Evolutionary conservation across 2,888 invertebrate genomes (phyloP), one percentile per base, ranked within the genome.

Genomic region (Archips xylosteana): DNA sequence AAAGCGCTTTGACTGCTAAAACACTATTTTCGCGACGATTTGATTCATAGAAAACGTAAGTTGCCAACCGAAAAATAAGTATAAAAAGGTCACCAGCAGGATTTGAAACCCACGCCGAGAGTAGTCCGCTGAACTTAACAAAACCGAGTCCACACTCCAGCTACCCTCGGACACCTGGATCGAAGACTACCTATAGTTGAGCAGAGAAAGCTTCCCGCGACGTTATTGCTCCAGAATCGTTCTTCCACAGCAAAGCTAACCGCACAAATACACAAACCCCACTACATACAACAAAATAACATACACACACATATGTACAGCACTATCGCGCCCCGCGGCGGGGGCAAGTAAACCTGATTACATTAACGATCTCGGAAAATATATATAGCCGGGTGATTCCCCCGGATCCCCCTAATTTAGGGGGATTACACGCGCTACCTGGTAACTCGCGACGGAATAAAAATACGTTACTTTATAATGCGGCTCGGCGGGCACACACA

Each of bases 261-360:
- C 70, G 63, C 63, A 54, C 63, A 63, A 63, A 71, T 66, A 71
- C 71, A 71, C 62, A 39, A 61, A 49, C 71, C 66, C 64, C 47
- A 57, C 72, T 72, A 67, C 67, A 47, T 62, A 67, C 72, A 67
- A 72, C 71, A 54, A 23, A 23, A 23, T 66, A 66, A 72, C 72
- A 57, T 67, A 72, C 67, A 73, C 70, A 70, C 71, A 67, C 73
- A 39, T 73, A 73, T 73, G 68, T 73, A 73, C 73, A 73, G 63
- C 63, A 39, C 23, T 23, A 23, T 23, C 39, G 39, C 39, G 39
- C 39, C 36, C 36, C 39, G 39, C 39, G 66, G 3, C 4, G 51
- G 54, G 63, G 63, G 23, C 57, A 6, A 23, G 23, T 54, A 54
- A 15, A 54, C 51, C 23, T 32, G 57, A 32, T 57, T 57, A 57